Conservation (phyloP, 2,888 invertebrate species). For the Exocentrus adspersus region DNA sequence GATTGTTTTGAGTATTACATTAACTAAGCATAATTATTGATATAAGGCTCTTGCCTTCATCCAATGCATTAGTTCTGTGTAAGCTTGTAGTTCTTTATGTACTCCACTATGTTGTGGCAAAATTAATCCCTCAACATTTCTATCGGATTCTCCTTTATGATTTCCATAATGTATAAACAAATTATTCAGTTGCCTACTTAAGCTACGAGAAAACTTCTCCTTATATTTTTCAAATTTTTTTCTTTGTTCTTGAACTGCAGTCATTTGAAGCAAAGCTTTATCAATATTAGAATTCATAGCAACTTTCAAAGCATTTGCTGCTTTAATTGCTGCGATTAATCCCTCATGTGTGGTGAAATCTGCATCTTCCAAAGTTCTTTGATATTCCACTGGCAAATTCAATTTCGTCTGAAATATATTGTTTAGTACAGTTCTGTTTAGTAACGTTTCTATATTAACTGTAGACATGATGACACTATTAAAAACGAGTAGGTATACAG, state of each 20-base stretch:
- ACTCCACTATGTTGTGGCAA: constrained; percentile 82
- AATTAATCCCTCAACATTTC: constrained; percentile 65
- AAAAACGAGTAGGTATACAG: too few relatives aligned
- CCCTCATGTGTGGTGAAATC: constrained; percentile 75
- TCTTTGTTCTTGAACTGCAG: constrained; percentile 84
- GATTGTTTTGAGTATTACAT: too few relatives aligned
- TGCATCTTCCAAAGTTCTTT: constrained; percentile 75
- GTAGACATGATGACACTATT: too few relatives aligned
- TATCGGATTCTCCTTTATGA: constrained; percentile 73
- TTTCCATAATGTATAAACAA: constrained; percentile 91
- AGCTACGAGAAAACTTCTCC: constrained; percentile 81
- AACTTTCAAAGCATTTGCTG: constrained; percentile 78
- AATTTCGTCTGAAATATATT: constrained; percentile 72
- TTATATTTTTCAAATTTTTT: constrained; percentile 81
- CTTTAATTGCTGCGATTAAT: constrained; percentile 72
- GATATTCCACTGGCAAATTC: constrained; percentile 75
- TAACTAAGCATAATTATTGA: too few relatives aligned
- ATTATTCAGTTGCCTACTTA: constrained; percentile 93
- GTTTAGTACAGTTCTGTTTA: too few relatives aligned
- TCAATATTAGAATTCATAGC: constrained; percentile 78
- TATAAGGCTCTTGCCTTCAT: constrained; percentile 70
- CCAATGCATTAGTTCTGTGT: constrained; percentile 93
- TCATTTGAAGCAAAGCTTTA: constrained; percentile 71
- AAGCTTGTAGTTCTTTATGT: constrained; percentile 87
- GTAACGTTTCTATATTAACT: too few relatives aligned